A percentile compares a stretch with the other conserved stretches of the same genome.
Evolutionary conservation across 2,888 invertebrate species (phyloP).

Genomic region (Aleiodes leptofemur): DNA sequence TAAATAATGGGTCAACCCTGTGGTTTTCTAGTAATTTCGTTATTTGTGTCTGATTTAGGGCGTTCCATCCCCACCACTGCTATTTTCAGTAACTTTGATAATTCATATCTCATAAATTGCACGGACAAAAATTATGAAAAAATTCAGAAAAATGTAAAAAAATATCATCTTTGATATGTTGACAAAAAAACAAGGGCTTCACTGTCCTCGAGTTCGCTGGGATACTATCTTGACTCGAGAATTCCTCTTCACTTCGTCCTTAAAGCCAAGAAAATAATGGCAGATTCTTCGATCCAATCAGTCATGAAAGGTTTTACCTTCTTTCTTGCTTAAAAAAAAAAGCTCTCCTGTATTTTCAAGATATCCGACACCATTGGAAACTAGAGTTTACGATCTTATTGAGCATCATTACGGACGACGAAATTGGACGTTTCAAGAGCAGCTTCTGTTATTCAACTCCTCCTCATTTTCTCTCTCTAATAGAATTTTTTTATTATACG

Average conservation of each 20-base stretch:
- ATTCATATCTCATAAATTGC: too few relatives aligned
- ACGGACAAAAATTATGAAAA: too few relatives aligned
- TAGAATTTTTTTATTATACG: too few relatives aligned
- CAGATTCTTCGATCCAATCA: constrained; percentile 8
- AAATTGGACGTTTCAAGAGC: constrained; percentile 16
- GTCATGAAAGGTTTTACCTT: not conserved
- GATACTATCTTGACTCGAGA: not conserved
- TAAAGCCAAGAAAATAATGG: not conserved
- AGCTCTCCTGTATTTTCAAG: constrained; percentile 6
- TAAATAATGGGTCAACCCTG: too few relatives aligned
- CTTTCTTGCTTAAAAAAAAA: not conserved
- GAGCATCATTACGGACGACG: constrained; percentile 12
- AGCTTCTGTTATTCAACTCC: not conserved
- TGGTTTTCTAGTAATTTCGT: too few relatives aligned
- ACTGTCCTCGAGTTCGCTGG: too few relatives aligned
- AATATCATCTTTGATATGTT: too few relatives aligned
- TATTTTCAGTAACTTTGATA: too few relatives aligned
- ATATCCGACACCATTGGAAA: constrained; percentile 5
- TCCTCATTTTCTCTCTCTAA: not conserved
- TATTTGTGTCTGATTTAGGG: too few relatives aligned
- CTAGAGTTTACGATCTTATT: constrained; percentile 27
- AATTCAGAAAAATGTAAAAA: too few relatives aligned
- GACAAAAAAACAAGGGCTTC: too few relatives aligned
- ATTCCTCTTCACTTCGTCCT: not conserved
- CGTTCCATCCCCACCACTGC: too few relatives aligned